Evolutionary conservation across 1,140 invertebrate genomes (phyloP), one percentile per base, ranked within the genome.

Genomic region (Pseudomyrmex flavicornis): DNA sequence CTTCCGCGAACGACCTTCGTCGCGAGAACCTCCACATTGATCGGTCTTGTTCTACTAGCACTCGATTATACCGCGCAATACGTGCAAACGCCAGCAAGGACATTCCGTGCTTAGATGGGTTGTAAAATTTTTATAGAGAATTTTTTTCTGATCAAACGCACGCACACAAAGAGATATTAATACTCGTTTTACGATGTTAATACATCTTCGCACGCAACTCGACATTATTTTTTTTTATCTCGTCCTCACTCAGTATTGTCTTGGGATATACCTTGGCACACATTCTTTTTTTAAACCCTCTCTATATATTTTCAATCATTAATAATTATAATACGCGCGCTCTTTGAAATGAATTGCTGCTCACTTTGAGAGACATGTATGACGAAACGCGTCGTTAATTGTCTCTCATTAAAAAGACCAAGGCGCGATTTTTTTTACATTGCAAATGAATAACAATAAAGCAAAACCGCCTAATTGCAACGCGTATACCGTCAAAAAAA

Each of bases 91-190:
- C 26, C 35, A 20, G 50, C 26, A 56, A 62, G 58, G 46, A 82
- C 12, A 54, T 63, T 26, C 46, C 26, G 26, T 82, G 59, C 58
- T 12, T 62, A 17, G 70, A 82, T 65, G 48, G 62, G 54, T n/a
- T 79, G 59, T 84, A 84, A 79, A 79, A 54, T 35, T 80, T 84
- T 84, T 84, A 84, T 79, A 79, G 82, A 52, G 3, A 50, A 68
- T 69, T 84, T 35, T 35, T 35, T 35, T 79, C 56, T 79, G 82
- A 84, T 79, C 62, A 63, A 62, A 35, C 35, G 35, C 35, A 35
- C 35, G 35, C 35, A 35, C 35, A 35, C 35, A 5, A 35, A 35
- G 35, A 35, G 35, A 35, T 35, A 35, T 35, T 35, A 35, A 69
- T 35, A 46, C 46, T 52, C 75, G 48, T 70, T 84, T 84, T 84